Evolutionary conservation across 2,888 invertebrate species (phyloP).

Genomic region (Plagodis dolabraria): DNA sequence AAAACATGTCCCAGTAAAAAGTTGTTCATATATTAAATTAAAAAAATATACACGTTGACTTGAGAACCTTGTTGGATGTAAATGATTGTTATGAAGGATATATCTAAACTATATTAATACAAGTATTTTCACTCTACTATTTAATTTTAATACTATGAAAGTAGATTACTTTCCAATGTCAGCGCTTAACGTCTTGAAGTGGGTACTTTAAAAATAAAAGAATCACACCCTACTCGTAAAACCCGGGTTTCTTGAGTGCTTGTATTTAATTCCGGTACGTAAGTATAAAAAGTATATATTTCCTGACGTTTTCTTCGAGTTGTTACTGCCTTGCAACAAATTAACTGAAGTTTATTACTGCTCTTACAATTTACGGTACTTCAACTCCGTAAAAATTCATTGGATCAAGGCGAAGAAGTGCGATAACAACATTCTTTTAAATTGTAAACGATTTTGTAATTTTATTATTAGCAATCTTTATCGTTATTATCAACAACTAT

Average conservation of each 20-base stretch:
- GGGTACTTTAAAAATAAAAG: not conserved
- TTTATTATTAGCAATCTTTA: too few relatives aligned
- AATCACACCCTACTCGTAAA: conserved; percentile 6
- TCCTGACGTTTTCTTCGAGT: conserved; percentile 26
- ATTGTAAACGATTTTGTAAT: not conserved
- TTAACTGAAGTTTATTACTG: conserved; percentile 54
- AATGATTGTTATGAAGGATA: too few relatives aligned
- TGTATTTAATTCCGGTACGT: conserved; percentile 18
- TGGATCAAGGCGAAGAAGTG: conserved; percentile 27
- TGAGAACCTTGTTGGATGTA: too few relatives aligned
- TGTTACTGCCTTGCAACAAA: conserved; percentile 57
- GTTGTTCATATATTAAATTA: too few relatives aligned
- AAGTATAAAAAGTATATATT: conserved; percentile 20
- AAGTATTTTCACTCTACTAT: too few relatives aligned
- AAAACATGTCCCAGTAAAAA: too few relatives aligned
- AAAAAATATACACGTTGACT: too few relatives aligned
- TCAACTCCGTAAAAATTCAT: conserved; percentile 38
- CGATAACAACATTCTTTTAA: conserved; percentile 26
- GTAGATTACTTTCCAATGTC: too few relatives aligned
- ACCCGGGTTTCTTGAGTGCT: conserved; percentile 14
- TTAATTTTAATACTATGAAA: too few relatives aligned
- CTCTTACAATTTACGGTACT: conserved; percentile 41
- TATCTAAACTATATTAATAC: too few relatives aligned
- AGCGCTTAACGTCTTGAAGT: too few relatives aligned
- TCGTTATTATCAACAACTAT: too few relatives aligned